Evolutionary conservation across 2,113 vertebrate genomes (phyloP).

Genomic region (Drymodes brunneopygia): DNA sequence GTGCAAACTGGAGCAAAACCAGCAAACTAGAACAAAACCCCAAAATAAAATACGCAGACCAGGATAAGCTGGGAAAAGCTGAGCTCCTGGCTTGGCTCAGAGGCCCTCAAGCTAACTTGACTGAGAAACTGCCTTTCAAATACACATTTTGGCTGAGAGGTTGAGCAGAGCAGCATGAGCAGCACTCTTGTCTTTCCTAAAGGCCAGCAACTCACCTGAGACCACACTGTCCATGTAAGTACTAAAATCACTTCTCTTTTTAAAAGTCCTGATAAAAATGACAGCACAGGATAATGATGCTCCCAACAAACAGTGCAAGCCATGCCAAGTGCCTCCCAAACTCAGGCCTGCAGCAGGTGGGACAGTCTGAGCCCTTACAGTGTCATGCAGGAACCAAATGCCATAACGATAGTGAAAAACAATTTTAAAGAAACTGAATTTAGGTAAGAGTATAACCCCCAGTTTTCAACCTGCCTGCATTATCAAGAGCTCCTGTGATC

Average conservation of each 20-base stretch:
- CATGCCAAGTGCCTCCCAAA: background rate
- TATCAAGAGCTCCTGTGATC: background rate
- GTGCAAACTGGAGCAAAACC: background rate
- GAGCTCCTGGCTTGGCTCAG: background rate
- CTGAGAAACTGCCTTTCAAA: background rate
- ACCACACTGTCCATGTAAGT: background rate
- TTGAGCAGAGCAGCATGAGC: background rate
- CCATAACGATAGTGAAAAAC: fast-evolving
- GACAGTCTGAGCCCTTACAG: fast-evolving
- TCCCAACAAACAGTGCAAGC: background rate
- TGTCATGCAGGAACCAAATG: background rate
- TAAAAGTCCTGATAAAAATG: background rate
- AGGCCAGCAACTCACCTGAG: background rate
- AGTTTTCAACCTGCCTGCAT: background rate
- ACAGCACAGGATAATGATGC: background rate
- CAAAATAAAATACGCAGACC: background rate
- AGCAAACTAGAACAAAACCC: background rate
- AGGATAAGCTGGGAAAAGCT: background rate
- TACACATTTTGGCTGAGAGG: background rate
- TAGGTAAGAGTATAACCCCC: background rate
- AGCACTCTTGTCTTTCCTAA: background rate
- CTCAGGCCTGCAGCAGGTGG: background rate
- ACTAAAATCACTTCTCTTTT: background rate
- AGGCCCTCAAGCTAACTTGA: background rate
- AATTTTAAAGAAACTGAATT: background rate